These are phyloP conservation scores for Suricata suricatta DNA, from an alignment of 2,113 vertebrate genomes.

Conservation along the genomic window DNA sequence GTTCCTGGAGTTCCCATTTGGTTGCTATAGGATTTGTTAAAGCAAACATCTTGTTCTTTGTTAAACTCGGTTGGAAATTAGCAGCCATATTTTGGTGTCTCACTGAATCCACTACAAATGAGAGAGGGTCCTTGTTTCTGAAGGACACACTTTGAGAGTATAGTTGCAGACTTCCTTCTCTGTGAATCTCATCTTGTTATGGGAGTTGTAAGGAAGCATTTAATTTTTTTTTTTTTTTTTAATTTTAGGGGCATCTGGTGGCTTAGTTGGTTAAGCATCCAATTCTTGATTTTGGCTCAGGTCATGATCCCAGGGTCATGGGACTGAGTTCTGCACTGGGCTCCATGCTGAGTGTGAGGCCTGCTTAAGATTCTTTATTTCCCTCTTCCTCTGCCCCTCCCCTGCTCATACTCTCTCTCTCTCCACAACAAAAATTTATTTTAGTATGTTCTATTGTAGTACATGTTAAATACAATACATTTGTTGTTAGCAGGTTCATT, in stretches of 20 bases:
- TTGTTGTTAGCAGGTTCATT: background rate
- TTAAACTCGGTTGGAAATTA: background rate
- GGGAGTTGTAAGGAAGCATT: background rate
- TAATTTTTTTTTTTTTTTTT: no score
- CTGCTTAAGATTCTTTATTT: no score
- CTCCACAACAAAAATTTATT: background rate
- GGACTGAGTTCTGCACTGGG: no score
- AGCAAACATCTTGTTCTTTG: background rate
- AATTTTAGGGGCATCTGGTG: no score
- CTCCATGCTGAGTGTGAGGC: no score
- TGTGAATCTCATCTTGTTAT: background rate
- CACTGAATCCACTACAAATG: background rate
- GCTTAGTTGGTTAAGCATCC: no score
- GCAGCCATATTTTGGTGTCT: background rate
- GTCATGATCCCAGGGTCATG: no score
- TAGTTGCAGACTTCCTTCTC: background rate
- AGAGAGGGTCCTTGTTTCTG: background rate
- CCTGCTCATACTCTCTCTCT: no score
- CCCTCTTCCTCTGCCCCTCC: no score
- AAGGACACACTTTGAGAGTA: background rate
- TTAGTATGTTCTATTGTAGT: background rate
- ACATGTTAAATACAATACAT: background rate
- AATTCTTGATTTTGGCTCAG: no score
- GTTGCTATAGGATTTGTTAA: background rate
- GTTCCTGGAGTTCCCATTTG: background rate